These are phyloP conservation scores for Triplophysa dalaica DNA, from an alignment of 2,113 vertebrate species.

Conservation along the genomic window DNA sequence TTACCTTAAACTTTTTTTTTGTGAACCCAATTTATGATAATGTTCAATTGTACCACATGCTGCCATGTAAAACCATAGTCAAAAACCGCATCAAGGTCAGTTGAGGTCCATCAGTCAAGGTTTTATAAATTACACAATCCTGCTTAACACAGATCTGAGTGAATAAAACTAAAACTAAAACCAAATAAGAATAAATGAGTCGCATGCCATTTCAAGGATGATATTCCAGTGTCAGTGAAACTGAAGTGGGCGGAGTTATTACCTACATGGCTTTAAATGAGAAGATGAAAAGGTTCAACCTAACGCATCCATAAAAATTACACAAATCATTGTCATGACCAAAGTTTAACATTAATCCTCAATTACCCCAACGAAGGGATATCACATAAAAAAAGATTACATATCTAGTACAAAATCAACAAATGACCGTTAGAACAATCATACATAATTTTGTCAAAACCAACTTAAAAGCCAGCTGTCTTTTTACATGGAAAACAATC, in stretches of 20 bases:
- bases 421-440: neutral
- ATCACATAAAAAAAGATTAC: neutral
- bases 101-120: neutral
- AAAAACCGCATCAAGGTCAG: neutral
- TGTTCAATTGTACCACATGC: too few relatives aligned
- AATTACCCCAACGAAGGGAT: neutral
- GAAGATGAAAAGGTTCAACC: neutral
- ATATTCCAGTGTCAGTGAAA: constrained; percentile 8
- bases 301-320: neutral
- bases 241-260: constrained; percentile 22
- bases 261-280: neutral
- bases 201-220: neutral
- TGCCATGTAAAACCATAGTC: too few relatives aligned
- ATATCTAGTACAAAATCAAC: neutral
- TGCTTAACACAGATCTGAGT: neutral
- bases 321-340: neutral
- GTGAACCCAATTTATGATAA: too few relatives aligned
- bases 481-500: neutral
- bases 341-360: neutral
- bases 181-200: neutral
- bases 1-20: too few relatives aligned
- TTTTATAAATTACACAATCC: neutral
- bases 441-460: neutral
- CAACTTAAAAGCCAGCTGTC: neutral
- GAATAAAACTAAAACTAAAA: constrained; percentile 32